A percentile compares a stretch with the other conserved stretches of the same genome.
Evolutionary conservation across 1,140 invertebrate species (phyloP).

Genomic region (Heterodera schachtii): DNA sequence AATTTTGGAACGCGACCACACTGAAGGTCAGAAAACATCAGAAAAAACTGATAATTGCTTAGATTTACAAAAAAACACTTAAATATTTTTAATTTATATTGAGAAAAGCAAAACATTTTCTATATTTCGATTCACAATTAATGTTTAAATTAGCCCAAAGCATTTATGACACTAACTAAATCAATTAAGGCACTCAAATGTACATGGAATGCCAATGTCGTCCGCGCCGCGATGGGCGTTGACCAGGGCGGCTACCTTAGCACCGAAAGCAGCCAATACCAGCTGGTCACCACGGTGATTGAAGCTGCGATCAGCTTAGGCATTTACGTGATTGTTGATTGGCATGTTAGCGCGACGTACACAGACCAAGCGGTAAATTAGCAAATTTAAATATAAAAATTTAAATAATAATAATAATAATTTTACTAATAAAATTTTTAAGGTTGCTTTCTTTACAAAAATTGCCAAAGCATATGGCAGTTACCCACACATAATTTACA

Average conservation of each 20-base stretch:
- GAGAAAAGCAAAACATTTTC: not conserved
- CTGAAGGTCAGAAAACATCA: not conserved
- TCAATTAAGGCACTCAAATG: slow-evolving; percentile 6
- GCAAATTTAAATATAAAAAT: not conserved
- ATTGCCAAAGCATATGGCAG: slow-evolving; percentile 23
- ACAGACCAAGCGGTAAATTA: slow-evolving; percentile 11
- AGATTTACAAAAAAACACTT: too few species aligned
- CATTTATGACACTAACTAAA: not conserved
- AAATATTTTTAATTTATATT: too few species aligned
- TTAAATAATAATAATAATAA: not conserved
- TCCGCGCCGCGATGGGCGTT: slow-evolving; percentile 40
- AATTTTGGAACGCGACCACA: not conserved
- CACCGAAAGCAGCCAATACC: not conserved
- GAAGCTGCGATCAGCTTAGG: slow-evolving; percentile 28
- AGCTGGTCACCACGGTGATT: slow-evolving; percentile 25
- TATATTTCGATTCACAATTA: too few species aligned
- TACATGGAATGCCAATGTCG: slow-evolving; percentile 32
- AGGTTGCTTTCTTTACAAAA: slow-evolving; percentile 26
- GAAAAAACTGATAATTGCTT: too few species aligned
- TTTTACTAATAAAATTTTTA: not conserved
- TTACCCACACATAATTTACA: slow-evolving; percentile 29
- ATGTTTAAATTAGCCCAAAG: not conserved
- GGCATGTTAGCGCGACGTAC: slow-evolving; percentile 7
- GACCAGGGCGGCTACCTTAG: slow-evolving; percentile 36
- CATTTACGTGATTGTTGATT: slow-evolving; percentile 32